phyloP scores from a whole-genome alignment of 2,888 invertebrate species.

The Ochropleura plecta region DNA sequence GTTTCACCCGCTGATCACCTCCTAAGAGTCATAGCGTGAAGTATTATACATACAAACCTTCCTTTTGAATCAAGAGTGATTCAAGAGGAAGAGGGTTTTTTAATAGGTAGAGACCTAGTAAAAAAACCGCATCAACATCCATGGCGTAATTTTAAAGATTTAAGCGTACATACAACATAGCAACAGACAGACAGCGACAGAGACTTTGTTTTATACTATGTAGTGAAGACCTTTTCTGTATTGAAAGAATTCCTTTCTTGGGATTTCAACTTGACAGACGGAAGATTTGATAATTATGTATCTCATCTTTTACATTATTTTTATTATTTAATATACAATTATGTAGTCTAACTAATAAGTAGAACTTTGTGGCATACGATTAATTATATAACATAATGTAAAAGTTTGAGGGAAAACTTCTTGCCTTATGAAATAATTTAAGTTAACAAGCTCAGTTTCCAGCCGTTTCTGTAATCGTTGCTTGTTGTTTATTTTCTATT shows the following conservation, averaged over 20 bases:
- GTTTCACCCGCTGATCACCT: no score
- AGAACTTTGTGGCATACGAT: background rate
- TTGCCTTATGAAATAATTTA: background rate
- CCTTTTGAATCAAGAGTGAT: no score
- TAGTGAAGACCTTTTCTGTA: conserved; percentile 2
- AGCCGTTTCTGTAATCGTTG: background rate
- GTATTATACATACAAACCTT: no score
- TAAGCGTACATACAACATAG: no score
- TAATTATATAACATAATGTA: background rate
- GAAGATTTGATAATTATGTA: background rate
- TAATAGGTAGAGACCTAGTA: no score
- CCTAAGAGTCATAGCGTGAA: no score
- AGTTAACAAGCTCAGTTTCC: background rate
- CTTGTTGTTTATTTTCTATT: background rate
- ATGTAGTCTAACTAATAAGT: background rate
- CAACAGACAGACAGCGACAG: no score
- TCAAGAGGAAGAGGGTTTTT: no score
- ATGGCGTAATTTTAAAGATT: no score
- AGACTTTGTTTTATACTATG: no score
- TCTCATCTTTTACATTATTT: background rate
- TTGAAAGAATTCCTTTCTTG: background rate
- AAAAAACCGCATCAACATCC: no score
- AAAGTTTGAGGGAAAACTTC: no score
- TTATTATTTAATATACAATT: background rate
- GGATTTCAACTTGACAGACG: background rate